Conservation (phyloP, 2,797 vertebrate genomes). For the Lithobates pipiens region DNA sequence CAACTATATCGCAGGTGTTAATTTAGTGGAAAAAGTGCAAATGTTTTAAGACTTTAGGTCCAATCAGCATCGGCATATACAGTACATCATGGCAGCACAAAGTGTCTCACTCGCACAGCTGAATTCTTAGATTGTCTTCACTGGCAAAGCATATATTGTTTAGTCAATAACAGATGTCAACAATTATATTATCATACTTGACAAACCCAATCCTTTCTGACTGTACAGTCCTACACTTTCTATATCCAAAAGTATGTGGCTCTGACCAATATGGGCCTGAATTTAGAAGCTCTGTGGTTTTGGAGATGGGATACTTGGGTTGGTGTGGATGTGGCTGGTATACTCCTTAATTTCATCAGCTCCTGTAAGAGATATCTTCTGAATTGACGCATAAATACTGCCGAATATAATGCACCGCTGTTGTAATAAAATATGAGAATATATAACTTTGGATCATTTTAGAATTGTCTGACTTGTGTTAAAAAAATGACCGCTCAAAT, state of each 20-base stretch:
- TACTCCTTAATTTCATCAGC: neutral
- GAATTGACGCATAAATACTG: neutral
- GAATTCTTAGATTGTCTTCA: no score
- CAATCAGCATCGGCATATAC: no score
- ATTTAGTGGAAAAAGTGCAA: no score
- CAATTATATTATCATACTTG: neutral
- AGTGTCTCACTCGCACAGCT: no score
- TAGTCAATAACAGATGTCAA: neutral
- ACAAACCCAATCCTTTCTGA: neutral
- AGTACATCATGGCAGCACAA: no score
- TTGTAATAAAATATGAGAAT: no score
- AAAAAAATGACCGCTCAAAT: no score
- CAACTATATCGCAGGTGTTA: no score
- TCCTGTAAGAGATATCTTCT: neutral
- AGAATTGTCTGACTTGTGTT: no score
- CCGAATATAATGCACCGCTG: neutral
- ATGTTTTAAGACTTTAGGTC: no score
- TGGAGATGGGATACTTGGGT: neutral
- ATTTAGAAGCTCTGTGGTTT: neutral
- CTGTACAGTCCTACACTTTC: neutral
- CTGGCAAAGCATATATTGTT: no score
- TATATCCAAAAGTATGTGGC: neutral
- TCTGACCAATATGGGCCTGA: neutral
- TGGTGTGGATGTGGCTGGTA: neutral
- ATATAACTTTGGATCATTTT: no score